phyloP scores from a whole-genome alignment of 2,113 vertebrate genomes.

The Perca fluviatilis region DNA sequence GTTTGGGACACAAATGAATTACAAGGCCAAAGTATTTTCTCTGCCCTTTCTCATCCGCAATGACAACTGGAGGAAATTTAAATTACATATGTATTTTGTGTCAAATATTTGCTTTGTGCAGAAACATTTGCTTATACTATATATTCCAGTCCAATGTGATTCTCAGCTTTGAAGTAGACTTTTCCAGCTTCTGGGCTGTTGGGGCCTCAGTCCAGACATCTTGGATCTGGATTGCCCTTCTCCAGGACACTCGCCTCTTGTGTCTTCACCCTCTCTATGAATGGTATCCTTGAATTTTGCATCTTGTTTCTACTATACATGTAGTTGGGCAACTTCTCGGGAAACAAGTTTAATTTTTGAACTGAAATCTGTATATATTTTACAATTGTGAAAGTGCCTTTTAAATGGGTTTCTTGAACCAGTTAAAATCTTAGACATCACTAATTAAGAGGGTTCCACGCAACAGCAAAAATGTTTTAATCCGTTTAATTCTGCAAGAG shows the following conservation, averaged over 20 bases:
- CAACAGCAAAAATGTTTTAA: background rate
- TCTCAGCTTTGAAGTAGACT: background rate
- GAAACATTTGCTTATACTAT: background rate
- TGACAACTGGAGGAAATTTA: background rate
- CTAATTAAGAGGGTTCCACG: background rate
- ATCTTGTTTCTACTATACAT: background rate
- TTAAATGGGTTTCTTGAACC: background rate
- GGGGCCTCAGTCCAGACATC: background rate
- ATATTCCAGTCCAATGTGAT: background rate
- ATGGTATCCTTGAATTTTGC: background rate
- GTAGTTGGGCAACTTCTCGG: background rate
- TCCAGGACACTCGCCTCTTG: background rate
- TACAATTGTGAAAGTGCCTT: background rate
- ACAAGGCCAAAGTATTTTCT: background rate
- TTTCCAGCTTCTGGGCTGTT: background rate
- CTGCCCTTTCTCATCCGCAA: background rate
- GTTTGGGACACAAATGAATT: background rate
- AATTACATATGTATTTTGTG: background rate
- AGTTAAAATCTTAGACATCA: background rate
- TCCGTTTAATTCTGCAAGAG: background rate
- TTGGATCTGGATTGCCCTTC: background rate
- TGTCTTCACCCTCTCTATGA: background rate
- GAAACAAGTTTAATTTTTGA: background rate
- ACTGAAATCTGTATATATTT: background rate
- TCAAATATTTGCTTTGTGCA: background rate